These are phyloP conservation scores for Rhadina sibilatrix DNA, from an alignment of 2,113 vertebrate species.

Conservation along the genomic window DNA sequence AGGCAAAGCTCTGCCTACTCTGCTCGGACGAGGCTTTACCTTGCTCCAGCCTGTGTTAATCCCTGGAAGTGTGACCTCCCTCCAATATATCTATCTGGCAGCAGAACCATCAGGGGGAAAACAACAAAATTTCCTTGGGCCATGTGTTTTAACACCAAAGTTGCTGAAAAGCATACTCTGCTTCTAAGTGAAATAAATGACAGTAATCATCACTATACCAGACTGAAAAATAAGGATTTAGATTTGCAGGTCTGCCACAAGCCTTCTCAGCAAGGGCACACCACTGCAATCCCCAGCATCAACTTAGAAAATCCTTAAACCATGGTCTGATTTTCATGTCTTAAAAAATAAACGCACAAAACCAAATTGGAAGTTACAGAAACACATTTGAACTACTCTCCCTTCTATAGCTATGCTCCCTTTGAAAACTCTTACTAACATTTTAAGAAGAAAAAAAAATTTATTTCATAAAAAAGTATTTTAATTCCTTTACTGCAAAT, in stretches of 20 bases:
- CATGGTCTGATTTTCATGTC: neutral
- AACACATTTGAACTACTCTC: neutral
- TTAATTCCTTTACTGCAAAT: neutral
- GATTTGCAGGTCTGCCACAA: neutral
- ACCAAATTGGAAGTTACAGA: neutral
- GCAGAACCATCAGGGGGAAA: neutral
- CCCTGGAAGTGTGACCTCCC: neutral
- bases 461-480: neutral
- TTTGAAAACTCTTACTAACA: neutral
- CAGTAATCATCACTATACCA: neutral
- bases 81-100: neutral
- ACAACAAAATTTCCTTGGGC: neutral
- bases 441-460: neutral
- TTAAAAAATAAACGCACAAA: neutral
- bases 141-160: neutral
- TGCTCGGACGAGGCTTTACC: neutral
- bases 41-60: neutral
- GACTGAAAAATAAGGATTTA: neutral
- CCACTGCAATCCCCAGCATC: neutral
- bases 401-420: neutral
- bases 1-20: neutral
- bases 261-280: neutral
- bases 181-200: neutral
- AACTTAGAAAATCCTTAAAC: neutral
- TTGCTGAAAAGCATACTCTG: neutral